A percentile compares a stretch with the other conserved stretches of the same genome.
phyloP scores from a whole-genome alignment of 2,797 vertebrate genomes.

The Lagocephalus sceleratus region DNA sequence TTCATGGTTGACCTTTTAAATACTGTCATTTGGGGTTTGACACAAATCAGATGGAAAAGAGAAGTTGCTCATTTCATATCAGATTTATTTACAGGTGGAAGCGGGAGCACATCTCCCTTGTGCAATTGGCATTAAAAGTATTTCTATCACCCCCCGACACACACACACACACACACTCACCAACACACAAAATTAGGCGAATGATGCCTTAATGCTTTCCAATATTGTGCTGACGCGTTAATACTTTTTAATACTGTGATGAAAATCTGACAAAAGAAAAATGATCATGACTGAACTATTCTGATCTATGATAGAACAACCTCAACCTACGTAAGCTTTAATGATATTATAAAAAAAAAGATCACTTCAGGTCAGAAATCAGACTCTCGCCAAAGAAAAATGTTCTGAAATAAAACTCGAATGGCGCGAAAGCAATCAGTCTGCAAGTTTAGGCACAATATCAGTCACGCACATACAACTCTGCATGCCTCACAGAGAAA shows the following conservation, averaged over 20 bases:
- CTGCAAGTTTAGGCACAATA: slow-evolving; percentile 50
- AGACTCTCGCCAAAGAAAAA: slow-evolving; percentile 16
- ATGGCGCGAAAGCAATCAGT: slow-evolving; percentile 30
- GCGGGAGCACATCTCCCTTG: slow-evolving; percentile 54
- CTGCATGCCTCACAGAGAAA: slow-evolving; percentile 44
- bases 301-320: slow-evolving; percentile 29
- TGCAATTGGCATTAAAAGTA: slow-evolving; percentile 53
- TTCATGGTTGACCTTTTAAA: no score
- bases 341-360: slow-evolving; percentile 23
- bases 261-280: slow-evolving; percentile 24
- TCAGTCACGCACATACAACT: slow-evolving; percentile 45
- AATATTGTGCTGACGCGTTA: no score
- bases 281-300: slow-evolving; percentile 21
- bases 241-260: no score
- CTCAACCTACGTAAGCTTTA: slow-evolving; percentile 22
- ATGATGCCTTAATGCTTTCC: no score
- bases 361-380: slow-evolving; percentile 32
- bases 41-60: neutral
- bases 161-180: no score
- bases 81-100: slow-evolving; percentile 66
- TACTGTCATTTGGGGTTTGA: neutral
- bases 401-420: slow-evolving; percentile 10
- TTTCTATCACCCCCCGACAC: neutral
- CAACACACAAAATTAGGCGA: no score
- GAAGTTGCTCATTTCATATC: slow-evolving; percentile 25